These are phyloP conservation scores for Drosophila kanekoi DNA, from an alignment of 2,888 invertebrate genomes.

Conservation along the genomic window DNA sequence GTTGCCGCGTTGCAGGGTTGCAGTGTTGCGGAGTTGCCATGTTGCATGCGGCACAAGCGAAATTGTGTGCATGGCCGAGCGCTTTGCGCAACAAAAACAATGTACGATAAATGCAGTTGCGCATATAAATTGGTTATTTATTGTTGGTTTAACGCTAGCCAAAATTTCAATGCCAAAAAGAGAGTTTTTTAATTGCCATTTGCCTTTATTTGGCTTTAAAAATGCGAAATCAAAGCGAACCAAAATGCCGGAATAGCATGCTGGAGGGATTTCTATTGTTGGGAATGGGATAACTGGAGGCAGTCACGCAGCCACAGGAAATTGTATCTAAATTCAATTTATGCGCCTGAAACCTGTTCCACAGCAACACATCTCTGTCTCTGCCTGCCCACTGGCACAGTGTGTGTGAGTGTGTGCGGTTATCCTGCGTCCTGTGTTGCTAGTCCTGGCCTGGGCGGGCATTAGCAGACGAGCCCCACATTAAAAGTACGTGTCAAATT, in stretches of 20 bases:
- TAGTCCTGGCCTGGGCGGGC: constrained; percentile 27
- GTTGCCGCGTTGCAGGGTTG: no score
- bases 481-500: constrained; percentile 80
- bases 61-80: neutral
- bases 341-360: constrained; percentile 56
- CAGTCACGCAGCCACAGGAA: constrained; percentile 79
- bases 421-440: constrained; percentile 24
- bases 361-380: constrained; percentile 22
- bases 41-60: neutral
- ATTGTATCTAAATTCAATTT: constrained; percentile 80
- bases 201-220: constrained; percentile 19
- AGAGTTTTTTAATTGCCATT: constrained; percentile 31
- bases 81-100: constrained; percentile 3
- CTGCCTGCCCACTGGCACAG: neutral
- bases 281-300: constrained; percentile 16
- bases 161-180: constrained; percentile 49
- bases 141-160: constrained; percentile 44
- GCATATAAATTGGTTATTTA: constrained; percentile 79
- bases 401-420: constrained; percentile 19
- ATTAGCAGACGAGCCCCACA: constrained; percentile 69
- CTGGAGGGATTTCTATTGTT: neutral
- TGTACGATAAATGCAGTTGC: constrained; percentile 69
- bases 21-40: no score
- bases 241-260: constrained; percentile 12
- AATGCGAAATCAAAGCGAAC: constrained; percentile 31